Base-by-base conservation (phyloP, 2,888 invertebrate genomes). In the Nasonovia ribisnigri region DNA sequence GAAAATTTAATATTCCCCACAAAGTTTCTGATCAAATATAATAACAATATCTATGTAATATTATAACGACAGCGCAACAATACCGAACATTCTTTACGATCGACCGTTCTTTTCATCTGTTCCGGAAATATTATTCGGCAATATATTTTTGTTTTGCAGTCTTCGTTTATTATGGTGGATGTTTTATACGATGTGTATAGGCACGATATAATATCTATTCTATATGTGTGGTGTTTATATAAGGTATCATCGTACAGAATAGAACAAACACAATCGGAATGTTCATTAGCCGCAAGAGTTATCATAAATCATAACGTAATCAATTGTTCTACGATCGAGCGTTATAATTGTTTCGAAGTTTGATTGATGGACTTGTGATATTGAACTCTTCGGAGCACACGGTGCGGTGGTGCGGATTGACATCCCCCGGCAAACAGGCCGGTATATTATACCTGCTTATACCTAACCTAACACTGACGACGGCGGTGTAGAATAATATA, bases 321-420 rank as follows among this genome's bases (percentile, higher is more conserved):
- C 93, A 84, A 93, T 93, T 93, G 93, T 93, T 93, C 93, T 93
- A 46, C 29, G 8, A 46, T 46, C 46, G 60, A 57, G 90, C 90
- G 93, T 90, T 93, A 86, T 93, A 90, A 93, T 93, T 93, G 93
- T 93, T 93, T 93, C 57, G 93, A 90, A 48, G 84, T 93, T 93
- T 93, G 93, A 93, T 93, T 86, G 93, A 93, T 93, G 90, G 60
- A 93, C 51, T 57, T 54, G 89, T 92, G 88, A 92, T 92, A 92
- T 92, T 92, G 92, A 87, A 92, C 92, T 86, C 57, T 46, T 60
- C 57, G 91, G 6, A 67, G 51, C 43, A 46, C 60, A 29, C 60
- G 87, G 60, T 48, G 51, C 86, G 84, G 48, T 46, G 89, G 43
- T 54, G 43, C 84, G 93, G 84, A 89, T 93, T 93, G 93, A 89